Conservation (phyloP, 1,140 invertebrate species). For the Pollicipes pollicipes region DNA sequence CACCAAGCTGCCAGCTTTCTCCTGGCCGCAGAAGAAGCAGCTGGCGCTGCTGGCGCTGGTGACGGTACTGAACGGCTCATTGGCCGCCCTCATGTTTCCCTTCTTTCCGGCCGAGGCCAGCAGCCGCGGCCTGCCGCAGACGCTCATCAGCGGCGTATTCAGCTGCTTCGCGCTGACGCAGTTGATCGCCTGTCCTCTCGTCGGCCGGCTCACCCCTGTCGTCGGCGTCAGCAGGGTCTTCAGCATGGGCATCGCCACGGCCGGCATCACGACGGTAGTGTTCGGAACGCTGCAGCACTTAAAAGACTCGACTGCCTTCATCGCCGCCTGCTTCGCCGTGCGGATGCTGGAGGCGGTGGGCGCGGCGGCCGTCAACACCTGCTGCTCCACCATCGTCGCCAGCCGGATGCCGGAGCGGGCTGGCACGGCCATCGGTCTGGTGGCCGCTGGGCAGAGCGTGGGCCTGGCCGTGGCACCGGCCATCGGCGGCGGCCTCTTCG, state of each 20-base stretch:
- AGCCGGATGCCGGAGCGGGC: constrained; percentile 28
- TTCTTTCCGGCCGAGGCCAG: constrained; percentile 28
- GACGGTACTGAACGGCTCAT: constrained; percentile 27
- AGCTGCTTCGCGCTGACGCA: constrained; percentile 21
- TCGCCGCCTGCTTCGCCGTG: constrained; percentile 27
- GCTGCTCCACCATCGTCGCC: constrained; percentile 38
- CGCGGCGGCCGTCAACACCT: constrained; percentile 32
- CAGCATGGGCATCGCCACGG: constrained; percentile 27
- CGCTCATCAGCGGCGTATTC: constrained; percentile 20
- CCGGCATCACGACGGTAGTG: constrained; percentile 27
- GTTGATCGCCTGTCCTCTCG: constrained; percentile 24
- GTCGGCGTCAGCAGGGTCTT: constrained; percentile 29
- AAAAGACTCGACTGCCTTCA: constrained; percentile 38
- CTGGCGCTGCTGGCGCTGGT: constrained; percentile 32
- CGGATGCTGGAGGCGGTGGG: constrained; percentile 39
- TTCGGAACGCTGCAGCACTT: constrained; percentile 26
- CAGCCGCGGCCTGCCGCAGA: constrained; percentile 24
- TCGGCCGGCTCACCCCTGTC: constrained; percentile 34
- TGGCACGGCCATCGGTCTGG: constrained; percentile 26
- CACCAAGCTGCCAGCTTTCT: no score
- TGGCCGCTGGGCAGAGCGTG: constrained; percentile 29
- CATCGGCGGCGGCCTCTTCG: constrained; percentile 27
- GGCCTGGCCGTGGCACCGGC: constrained; percentile 37
- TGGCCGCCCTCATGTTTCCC: constrained; percentile 27
- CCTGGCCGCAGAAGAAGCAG: neutral